These are phyloP conservation scores for Tenrec ecaudatus DNA, from an alignment of 2,113 vertebrate species.

Conservation along the genomic window DNA sequence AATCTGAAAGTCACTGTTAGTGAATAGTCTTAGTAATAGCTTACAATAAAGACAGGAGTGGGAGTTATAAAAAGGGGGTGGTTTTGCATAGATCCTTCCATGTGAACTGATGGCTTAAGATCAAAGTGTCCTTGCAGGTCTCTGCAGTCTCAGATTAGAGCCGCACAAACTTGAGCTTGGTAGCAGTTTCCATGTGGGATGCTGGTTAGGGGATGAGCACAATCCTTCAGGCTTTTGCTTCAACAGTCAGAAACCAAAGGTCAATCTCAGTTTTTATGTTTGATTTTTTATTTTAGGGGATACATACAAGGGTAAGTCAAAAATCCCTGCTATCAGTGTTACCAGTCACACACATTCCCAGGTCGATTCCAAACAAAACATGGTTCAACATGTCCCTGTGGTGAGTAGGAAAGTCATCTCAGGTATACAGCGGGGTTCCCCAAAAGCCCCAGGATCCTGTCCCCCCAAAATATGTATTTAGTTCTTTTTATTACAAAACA, in stretches of 20 bases:
- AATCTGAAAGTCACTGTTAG: not conserved
- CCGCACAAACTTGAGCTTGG: not conserved
- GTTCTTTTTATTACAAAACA: no score
- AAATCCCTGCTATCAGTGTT: no score
- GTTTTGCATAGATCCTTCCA: not conserved
- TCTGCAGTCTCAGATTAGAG: not conserved
- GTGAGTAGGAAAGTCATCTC: no score
- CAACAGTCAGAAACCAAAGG: slow-evolving; percentile 27
- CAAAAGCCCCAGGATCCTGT: no score
- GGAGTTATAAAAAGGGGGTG: not conserved
- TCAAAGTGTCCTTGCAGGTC: not conserved
- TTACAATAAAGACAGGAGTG: not conserved
- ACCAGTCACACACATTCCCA: no score
- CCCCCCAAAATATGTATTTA: no score
- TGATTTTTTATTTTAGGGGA: not conserved
- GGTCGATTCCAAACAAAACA: no score
- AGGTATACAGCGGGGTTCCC: no score
- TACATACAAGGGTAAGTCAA: not conserved
- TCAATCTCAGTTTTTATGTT: not conserved
- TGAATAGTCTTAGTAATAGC: not conserved
- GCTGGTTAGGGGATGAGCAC: no score
- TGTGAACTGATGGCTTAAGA: not conserved
- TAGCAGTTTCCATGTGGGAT: not conserved
- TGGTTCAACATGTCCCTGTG: no score
- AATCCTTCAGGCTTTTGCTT: not conserved